These are phyloP conservation scores for Hemicordylus capensis DNA, from an alignment of 2,113 vertebrate species.

Conservation along the genomic window DNA sequence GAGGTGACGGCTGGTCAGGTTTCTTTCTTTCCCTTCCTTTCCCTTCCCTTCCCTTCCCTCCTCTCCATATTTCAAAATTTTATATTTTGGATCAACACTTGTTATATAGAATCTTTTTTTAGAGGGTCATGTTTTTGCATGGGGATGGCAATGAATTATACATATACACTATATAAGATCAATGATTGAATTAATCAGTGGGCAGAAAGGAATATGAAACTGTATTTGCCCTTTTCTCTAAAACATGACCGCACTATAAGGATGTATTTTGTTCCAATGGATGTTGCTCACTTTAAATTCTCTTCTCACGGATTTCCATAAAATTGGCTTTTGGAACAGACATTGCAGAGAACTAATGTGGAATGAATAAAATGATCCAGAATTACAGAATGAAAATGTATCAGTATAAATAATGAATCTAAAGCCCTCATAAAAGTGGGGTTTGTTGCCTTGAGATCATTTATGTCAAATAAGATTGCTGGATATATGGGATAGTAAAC, in stretches of 20 bases:
- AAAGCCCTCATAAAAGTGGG: accelerated
- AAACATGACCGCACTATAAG: neutral
- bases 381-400: neutral
- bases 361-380: neutral
- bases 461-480: neutral
- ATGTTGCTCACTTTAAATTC: neutral
- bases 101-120: no score
- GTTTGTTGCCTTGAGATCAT: neutral
- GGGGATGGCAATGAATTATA: neutral
- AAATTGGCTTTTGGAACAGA: neutral
- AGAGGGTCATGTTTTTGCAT: neutral
- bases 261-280: accelerated
- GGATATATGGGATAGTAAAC: no score
- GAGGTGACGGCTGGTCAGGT: no score
- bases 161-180: neutral
- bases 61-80: no score
- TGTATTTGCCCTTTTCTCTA: neutral
- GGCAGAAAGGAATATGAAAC: neutral
- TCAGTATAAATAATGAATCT: neutral
- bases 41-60: no score
- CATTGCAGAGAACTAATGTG: neutral
- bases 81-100: no score
- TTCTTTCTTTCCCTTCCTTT: no score
- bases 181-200: neutral
- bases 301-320: neutral